phyloP scores from a whole-genome alignment of 2,113 vertebrate species.

The Oxyruncus cristatus region DNA sequence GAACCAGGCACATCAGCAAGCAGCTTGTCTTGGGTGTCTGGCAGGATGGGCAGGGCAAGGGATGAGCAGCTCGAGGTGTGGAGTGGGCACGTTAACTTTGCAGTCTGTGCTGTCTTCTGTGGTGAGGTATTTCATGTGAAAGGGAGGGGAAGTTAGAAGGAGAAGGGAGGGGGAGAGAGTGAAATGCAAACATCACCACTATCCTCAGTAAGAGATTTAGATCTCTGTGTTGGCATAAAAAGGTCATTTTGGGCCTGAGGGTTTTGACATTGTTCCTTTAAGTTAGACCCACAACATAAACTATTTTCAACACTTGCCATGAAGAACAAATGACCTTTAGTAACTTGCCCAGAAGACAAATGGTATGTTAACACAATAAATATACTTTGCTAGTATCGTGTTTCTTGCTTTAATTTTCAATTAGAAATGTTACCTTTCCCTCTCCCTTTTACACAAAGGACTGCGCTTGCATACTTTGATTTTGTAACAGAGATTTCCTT shows the following conservation, averaged over 20 bases:
- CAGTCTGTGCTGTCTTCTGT: not conserved
- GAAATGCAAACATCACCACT: constrained; percentile 60
- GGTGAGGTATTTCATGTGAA: constrained; percentile 13
- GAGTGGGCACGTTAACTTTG: not conserved
- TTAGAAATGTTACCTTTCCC: constrained; percentile 34
- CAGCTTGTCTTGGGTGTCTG: not conserved
- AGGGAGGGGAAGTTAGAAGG: not conserved
- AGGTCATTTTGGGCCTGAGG: constrained; percentile 75
- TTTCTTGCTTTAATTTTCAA: constrained; percentile 65
- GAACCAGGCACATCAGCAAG: not conserved
- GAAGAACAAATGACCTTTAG: constrained; percentile 82
- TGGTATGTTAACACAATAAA: constrained; percentile 75
- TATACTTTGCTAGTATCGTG: constrained; percentile 51
- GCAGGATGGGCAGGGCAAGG: not conserved
- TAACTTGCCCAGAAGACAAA: constrained; percentile 79
- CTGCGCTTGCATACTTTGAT: not conserved
- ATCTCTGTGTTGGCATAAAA: constrained; percentile 70
- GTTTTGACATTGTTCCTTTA: constrained; percentile 80
- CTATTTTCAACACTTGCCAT: constrained; percentile 83
- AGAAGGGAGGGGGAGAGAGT: constrained; percentile 26
- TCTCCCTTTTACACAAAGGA: not conserved
- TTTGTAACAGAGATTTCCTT: not conserved
- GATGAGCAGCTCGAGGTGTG: not conserved
- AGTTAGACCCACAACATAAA: constrained; percentile 78
- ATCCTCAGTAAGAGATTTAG: constrained; percentile 67